A percentile compares a stretch with the other conserved stretches of the same genome.
Evolutionary conservation across 2,797 vertebrate species (phyloP).

Genomic region (Emys orbicularis): DNA sequence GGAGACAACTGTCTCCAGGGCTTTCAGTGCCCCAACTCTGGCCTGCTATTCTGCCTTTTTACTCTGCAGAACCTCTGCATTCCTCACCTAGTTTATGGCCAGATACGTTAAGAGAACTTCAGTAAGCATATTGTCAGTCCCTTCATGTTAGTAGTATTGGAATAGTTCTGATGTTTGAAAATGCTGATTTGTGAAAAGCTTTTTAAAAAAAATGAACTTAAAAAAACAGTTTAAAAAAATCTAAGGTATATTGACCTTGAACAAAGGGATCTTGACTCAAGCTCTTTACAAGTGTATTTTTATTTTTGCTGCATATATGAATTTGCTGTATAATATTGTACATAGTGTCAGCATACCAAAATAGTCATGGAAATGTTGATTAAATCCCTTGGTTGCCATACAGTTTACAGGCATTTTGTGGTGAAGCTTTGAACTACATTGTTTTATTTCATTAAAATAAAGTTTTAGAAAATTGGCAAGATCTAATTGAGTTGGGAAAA

Average conservation of each 20-base stretch:
- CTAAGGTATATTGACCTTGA: not conserved
- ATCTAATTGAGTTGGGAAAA: not conserved
- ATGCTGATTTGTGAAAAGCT: not conserved
- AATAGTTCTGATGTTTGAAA: not conserved
- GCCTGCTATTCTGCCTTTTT: not conserved
- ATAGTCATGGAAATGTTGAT: not conserved
- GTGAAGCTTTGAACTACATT: not conserved
- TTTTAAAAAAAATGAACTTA: not conserved
- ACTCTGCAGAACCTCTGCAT: not conserved
- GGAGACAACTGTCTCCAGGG: not conserved
- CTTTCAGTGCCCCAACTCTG: not conserved
- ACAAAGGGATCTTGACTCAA: not conserved
- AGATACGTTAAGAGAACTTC: not conserved
- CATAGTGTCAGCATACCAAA: not conserved
- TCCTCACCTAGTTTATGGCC: not conserved
- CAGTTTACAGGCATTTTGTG: not conserved
- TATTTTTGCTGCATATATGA: not conserved
- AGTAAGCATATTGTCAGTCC: not conserved
- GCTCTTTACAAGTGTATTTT: not conserved
- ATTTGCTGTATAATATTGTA: not conserved
- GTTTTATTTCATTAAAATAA: not conserved
- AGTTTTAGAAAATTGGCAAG: not conserved
- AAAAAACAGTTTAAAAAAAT: not conserved
- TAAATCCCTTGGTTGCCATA: not conserved
- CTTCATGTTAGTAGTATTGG: not conserved